Percentiles rank a stretch among this genome's conserved stretches.
These are phyloP conservation scores for Microctenopoma stevenorrisi DNA, from an alignment of 2,797 vertebrate genomes.

Conservation along the genomic window DNA sequence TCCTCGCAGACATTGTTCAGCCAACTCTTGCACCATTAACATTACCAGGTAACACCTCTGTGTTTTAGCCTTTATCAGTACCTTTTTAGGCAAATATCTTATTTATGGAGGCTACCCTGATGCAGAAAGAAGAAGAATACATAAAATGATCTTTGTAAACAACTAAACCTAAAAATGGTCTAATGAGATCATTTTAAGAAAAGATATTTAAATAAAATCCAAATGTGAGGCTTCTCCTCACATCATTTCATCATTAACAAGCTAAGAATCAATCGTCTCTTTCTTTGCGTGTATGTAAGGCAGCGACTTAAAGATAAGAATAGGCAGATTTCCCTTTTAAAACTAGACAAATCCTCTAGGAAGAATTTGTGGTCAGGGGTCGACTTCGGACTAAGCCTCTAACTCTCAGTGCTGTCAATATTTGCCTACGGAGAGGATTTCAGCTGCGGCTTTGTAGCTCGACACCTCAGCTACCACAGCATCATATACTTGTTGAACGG, in stretches of 20 bases:
- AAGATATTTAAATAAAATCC: no score
- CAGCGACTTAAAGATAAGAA: slow-evolving; percentile 24
- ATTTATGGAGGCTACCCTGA: no score
- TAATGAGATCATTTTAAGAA: no score
- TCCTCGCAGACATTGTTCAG: slow-evolving; percentile 8
- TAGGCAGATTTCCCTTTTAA: slow-evolving; percentile 39
- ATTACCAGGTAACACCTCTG: neutral
- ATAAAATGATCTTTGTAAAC: no score
- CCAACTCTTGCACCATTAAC: neutral
- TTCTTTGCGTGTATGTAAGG: neutral
- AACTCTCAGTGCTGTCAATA: slow-evolving; percentile 39
- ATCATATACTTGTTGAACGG: neutral
- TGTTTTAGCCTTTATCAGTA: neutral
- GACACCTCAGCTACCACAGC: slow-evolving; percentile 7
- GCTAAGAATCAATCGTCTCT: neutral
- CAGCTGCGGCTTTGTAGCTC: neutral
- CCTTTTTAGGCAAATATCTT: neutral
- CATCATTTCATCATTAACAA: no score
- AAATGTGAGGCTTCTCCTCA: neutral
- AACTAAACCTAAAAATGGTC: no score
- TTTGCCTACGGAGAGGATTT: slow-evolving; percentile 57
- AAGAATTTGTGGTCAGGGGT: slow-evolving; percentile 47
- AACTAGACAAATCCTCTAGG: slow-evolving; percentile 38
- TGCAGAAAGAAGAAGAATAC: no score
- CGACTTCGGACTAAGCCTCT: slow-evolving; percentile 31